Evolutionary conservation across 2,797 vertebrate species (phyloP).

Genomic region (Micromesistius poutassou): DNA sequence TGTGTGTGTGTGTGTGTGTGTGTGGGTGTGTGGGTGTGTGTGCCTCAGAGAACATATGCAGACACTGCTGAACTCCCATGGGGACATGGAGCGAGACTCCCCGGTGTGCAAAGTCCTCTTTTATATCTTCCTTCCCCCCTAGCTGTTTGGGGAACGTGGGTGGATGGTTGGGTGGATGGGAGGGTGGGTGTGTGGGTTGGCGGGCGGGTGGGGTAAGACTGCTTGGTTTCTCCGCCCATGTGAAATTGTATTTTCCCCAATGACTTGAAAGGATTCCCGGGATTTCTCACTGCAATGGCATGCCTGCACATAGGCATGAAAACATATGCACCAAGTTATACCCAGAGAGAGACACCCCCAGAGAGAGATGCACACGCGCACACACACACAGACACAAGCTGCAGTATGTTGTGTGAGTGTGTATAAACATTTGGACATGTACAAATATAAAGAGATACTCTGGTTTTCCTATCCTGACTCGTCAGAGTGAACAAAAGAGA

Average conservation of each 20-base stretch:
- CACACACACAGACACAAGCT: constrained; percentile 33
- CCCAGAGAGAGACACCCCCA: not conserved
- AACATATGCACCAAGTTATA: constrained; percentile 1
- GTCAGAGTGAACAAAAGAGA: not conserved
- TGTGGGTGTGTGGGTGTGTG: not conserved
- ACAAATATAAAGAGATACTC: not conserved
- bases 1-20: not conserved
- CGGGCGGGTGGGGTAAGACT: constrained; percentile 2
- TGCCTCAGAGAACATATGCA: not conserved
- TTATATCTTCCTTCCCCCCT: constrained; percentile 17
- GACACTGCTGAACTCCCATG: not conserved
- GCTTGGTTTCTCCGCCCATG: constrained; percentile 26
- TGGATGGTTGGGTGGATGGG: constrained; percentile 21
- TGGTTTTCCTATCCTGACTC: not conserved
- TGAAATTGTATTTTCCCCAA: constrained; percentile 54
- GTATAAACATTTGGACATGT: not conserved
- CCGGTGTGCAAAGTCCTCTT: constrained; percentile 7
- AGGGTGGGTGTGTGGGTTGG: constrained; percentile 29
- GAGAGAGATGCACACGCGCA: constrained; percentile 4
- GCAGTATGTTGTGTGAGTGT: not conserved
- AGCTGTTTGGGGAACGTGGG: not conserved
- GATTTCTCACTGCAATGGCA: constrained; percentile 49
- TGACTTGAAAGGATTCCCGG: constrained; percentile 61
- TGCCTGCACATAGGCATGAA: constrained; percentile 13
- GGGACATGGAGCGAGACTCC: not conserved